phyloP scores from a whole-genome alignment of 2,888 invertebrate species.

The Cinara cedri region DNA sequence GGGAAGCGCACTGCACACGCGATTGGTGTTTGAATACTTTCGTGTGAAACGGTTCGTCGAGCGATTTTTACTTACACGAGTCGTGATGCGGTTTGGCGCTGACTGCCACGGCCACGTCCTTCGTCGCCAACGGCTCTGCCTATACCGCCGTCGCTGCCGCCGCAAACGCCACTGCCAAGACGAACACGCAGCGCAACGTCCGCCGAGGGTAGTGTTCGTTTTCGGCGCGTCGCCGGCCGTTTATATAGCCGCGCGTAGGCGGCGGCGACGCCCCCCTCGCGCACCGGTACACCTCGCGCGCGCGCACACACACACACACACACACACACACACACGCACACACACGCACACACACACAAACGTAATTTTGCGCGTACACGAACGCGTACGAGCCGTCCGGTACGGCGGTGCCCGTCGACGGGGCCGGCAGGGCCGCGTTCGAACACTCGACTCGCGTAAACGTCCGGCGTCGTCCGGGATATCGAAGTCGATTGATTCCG shows the following conservation, averaged over 20 bases:
- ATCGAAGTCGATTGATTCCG: too few relatives aligned
- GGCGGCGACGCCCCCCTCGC: not conserved
- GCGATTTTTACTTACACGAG: too few relatives aligned
- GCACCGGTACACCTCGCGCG: not conserved
- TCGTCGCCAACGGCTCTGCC: not conserved
- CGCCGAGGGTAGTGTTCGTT: not conserved
- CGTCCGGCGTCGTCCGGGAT: too few relatives aligned
- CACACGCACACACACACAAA: too few relatives aligned
- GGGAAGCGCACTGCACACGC: not conserved
- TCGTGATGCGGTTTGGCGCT: not conserved
- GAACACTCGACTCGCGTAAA: too few relatives aligned
- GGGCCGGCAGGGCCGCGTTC: too few relatives aligned
- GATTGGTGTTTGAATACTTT: not conserved
- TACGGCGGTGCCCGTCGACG: not conserved
- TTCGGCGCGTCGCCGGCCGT: not conserved
- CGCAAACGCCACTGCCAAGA: not conserved
- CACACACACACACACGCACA: not conserved
- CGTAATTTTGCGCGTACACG: too few relatives aligned
- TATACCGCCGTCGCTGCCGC: not conserved
- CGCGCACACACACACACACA: not conserved
- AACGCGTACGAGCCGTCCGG: not conserved
- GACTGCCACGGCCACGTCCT: not conserved
- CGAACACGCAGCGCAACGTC: not conserved
- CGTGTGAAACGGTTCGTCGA: not conserved
- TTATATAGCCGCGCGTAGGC: slow-evolving; percentile 15